These are phyloP conservation scores for Caracal caracal DNA, from an alignment of 2,113 vertebrate species.

Conservation along the genomic window DNA sequence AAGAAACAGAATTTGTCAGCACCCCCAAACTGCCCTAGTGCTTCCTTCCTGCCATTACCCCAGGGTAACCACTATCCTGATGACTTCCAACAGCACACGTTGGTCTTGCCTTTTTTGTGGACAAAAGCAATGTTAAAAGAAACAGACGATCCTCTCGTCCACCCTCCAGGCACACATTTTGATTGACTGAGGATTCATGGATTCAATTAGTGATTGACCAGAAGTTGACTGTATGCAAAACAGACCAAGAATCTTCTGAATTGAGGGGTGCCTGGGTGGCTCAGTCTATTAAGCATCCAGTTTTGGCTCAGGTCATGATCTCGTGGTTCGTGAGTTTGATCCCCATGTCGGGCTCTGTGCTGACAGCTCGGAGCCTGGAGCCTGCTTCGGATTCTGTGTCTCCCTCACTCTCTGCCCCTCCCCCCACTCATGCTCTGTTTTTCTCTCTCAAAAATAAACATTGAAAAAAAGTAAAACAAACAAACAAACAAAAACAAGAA, in stretches of 20 bases:
- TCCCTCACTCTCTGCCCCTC: neutral
- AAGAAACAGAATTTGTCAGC: neutral
- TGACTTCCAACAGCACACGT: neutral
- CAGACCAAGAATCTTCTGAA: neutral
- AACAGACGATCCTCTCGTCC: neutral
- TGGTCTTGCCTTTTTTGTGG: neutral
- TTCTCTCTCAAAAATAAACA: neutral
- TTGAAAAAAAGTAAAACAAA: neutral
- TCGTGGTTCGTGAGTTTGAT: neutral
- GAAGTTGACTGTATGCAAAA: constrained; percentile 1
- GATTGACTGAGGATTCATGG: neutral
- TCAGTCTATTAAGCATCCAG: neutral
- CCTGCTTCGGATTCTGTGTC: neutral
- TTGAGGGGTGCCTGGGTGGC: neutral
- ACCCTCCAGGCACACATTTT: neutral
- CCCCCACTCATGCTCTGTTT: too few relatives aligned
- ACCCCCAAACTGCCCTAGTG: too few relatives aligned
- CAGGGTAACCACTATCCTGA: neutral
- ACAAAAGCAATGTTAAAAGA: constrained; percentile 37
- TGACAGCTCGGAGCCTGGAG: too few relatives aligned
- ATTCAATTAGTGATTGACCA: neutral
- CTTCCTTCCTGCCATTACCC: constrained; percentile 27
- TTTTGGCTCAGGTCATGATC: neutral
- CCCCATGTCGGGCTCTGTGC: too few relatives aligned
- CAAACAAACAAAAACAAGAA: neutral